phyloP scores from a whole-genome alignment of 2,797 vertebrate species.

The Atherinosoma microstoma region DNA sequence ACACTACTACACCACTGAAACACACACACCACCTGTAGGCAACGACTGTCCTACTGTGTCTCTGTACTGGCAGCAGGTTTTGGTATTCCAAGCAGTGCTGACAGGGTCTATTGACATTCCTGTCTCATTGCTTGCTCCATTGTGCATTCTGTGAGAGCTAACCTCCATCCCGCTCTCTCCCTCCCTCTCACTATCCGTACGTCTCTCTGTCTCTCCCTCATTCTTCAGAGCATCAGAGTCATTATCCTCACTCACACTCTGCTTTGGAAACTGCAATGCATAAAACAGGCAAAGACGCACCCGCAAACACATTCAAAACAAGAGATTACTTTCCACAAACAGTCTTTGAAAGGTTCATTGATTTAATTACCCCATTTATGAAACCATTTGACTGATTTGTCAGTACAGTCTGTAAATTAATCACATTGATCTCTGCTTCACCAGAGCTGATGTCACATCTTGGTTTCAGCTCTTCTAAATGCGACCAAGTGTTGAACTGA shows the following conservation, averaged over 20 bases:
- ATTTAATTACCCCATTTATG: constrained; percentile 38
- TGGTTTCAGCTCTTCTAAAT: constrained; percentile 8
- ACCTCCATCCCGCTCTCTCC: constrained; percentile 36
- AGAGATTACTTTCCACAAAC: constrained; percentile 31
- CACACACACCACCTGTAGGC: constrained; percentile 62
- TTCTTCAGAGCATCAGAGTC: constrained; percentile 62
- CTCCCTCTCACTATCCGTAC: constrained; percentile 25
- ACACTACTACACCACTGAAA: constrained; percentile 29
- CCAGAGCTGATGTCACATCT: constrained; percentile 2
- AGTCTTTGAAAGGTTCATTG: constrained; percentile 30
- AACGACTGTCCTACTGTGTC: constrained; percentile 65
- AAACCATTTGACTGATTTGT: constrained; percentile 32
- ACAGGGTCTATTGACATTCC: constrained; percentile 81
- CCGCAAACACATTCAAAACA: constrained; percentile 31
- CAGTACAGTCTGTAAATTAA: constrained; percentile 9
- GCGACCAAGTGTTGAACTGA: neutral
- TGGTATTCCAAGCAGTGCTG: constrained; percentile 76
- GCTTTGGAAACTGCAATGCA: constrained; percentile 41
- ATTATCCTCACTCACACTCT: constrained; percentile 68
- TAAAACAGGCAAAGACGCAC: constrained; percentile 34
- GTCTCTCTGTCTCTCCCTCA: constrained; percentile 46
- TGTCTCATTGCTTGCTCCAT: constrained; percentile 76
- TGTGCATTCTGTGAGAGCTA: constrained; percentile 77
- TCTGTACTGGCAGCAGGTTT: constrained; percentile 70
- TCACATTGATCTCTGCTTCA: constrained; percentile 9